A percentile compares a stretch with the other conserved stretches of the same genome.
Conservation (phyloP, 2,113 vertebrate species). For the Etheostoma cragini region DNA sequence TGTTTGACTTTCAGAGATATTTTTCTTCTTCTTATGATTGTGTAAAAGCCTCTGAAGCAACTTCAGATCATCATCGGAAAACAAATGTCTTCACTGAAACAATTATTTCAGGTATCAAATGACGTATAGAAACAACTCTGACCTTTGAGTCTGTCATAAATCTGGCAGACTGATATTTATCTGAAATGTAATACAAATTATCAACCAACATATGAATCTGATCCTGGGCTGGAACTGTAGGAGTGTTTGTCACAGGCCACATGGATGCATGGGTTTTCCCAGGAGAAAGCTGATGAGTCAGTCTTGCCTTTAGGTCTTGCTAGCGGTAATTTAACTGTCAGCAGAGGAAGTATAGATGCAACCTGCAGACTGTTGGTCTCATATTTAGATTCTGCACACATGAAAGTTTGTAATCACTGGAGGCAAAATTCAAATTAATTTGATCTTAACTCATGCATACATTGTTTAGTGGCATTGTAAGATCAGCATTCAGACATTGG, state of each 20-base stretch:
- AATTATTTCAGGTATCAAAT: neutral
- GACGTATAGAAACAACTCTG: neutral
- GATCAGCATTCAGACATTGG: too few species aligned
- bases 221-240: neutral
- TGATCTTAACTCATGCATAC: too few species aligned
- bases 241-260: conserved; percentile 11
- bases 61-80: neutral
- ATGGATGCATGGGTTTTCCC: conserved; percentile 18
- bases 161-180: neutral
- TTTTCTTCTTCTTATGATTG: neutral
- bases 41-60: neutral
- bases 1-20: neutral
- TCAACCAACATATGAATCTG: neutral
- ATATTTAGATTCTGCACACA: neutral
- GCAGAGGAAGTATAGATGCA: conserved; percentile 37
- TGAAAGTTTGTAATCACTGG: neutral
- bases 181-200: conserved; percentile 19
- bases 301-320: conserved; percentile 13
- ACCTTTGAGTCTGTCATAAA: neutral
- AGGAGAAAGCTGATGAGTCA: conserved; percentile 46
- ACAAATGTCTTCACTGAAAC: neutral
- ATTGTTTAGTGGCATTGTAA: too few species aligned
- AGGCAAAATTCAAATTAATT: neutral
- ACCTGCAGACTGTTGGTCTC: conserved; percentile 3
- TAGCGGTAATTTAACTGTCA: conserved; percentile 15